A percentile compares a stretch with the other conserved stretches of the same genome.
These are phyloP conservation scores for Temnothorax ravouxi DNA, from an alignment of 2,888 invertebrate species.

Conservation along the genomic window DNA sequence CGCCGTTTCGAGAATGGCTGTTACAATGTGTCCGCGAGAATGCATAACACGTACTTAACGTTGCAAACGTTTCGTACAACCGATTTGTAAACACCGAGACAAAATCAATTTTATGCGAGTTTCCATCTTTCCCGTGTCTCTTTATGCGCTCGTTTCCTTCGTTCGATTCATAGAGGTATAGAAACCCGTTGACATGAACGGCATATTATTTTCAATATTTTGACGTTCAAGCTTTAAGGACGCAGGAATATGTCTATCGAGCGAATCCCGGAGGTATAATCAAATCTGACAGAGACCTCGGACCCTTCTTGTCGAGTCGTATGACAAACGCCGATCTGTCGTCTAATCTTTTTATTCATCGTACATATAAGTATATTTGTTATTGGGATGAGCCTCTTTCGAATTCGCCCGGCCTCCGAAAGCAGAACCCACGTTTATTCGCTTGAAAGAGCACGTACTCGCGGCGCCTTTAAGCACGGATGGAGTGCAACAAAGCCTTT, in stretches of 20 bases:
- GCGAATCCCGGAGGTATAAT: slow-evolving; percentile 33
- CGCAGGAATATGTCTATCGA: not conserved
- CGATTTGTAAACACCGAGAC: slow-evolving; percentile 34
- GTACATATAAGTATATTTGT: slow-evolving; percentile 65
- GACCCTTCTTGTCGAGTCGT: slow-evolving; percentile 20
- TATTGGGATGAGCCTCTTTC: slow-evolving; percentile 66
- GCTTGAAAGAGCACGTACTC: slow-evolving; percentile 65
- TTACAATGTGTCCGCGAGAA: not conserved
- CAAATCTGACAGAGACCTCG: slow-evolving; percentile 39
- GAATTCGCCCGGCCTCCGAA: slow-evolving; percentile 59
- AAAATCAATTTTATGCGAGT: slow-evolving; percentile 36
- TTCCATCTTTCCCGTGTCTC: slow-evolving; percentile 13
- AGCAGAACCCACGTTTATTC: slow-evolving; percentile 65
- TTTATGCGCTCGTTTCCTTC: not conserved
- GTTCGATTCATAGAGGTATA: slow-evolving; percentile 1
- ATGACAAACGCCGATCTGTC: slow-evolving; percentile 56
- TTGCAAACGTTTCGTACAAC: not conserved
- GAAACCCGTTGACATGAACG: slow-evolving; percentile 3
- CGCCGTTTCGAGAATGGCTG: not conserved
- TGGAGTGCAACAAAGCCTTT: slow-evolving; percentile 68
- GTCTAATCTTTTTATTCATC: slow-evolving; percentile 64
- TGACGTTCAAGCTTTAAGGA: slow-evolving; percentile 8
- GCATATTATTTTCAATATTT: slow-evolving; percentile 45
- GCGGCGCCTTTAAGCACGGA: slow-evolving; percentile 61
- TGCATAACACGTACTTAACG: not conserved